Percentiles rank a stretch among this genome's conserved stretches.
Conservation (phyloP, 2,797 vertebrate genomes). For the Numenius phaeopus region DNA sequence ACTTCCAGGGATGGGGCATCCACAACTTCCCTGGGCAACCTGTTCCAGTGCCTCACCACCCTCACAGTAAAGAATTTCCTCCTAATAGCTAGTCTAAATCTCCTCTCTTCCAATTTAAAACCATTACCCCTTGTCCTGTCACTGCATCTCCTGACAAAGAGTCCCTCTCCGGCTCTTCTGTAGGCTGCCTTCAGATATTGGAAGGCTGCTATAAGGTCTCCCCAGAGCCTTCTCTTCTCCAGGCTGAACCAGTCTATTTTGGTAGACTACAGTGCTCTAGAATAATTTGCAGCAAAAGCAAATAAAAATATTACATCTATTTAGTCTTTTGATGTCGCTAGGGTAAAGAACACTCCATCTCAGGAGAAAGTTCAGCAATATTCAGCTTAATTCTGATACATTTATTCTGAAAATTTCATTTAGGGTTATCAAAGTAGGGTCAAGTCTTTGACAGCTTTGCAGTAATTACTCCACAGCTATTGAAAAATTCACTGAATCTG, state of each 20-base stretch:
- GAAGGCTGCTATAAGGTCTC: too few relatives aligned
- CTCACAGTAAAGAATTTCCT: too few relatives aligned
- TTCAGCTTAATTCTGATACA: neutral
- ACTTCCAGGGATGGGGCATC: too few relatives aligned
- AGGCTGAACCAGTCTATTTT: neutral
- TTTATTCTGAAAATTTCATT: neutral
- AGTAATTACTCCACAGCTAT: neutral
- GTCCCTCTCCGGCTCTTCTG: too few relatives aligned
- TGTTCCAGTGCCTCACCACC: too few relatives aligned
- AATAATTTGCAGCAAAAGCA: neutral
- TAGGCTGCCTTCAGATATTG: too few relatives aligned
- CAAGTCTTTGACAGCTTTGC: neutral
- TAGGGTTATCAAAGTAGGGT: neutral
- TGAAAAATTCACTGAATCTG: neutral
- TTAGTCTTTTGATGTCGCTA: accelerated
- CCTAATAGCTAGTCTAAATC: too few relatives aligned
- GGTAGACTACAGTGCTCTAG: neutral
- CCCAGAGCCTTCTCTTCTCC: too few relatives aligned
- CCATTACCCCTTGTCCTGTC: too few relatives aligned
- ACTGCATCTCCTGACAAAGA: too few relatives aligned
- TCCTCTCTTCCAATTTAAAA: too few relatives aligned
- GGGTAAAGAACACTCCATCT: neutral
- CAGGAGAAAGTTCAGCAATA: neutral
- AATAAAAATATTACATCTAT: neutral
- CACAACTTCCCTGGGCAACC: too few relatives aligned